Percentiles rank a stretch among this genome's conserved stretches.
Evolutionary conservation across 92 coral and sea anemone species (phyloP).

Genomic region (Ricordea florida): DNA sequence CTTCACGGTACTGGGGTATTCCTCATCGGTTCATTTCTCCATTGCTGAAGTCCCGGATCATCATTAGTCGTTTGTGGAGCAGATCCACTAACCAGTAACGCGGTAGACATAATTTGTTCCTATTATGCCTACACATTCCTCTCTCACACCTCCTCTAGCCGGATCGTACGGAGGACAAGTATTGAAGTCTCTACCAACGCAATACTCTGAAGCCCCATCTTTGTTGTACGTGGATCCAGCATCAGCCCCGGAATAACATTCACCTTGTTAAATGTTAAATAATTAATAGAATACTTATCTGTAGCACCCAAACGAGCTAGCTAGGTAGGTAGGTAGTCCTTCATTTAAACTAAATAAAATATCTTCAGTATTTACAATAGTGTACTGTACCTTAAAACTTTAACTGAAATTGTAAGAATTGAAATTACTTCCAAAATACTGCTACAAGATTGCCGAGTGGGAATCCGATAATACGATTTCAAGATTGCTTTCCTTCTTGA

Average conservation of each 20-base stretch:
- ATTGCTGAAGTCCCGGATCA: background rate
- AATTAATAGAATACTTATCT: too few relatives aligned
- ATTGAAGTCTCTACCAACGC: constrained; percentile 48
- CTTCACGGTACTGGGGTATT: too few relatives aligned
- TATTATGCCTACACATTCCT: constrained; percentile 59
- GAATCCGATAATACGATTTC: too few relatives aligned
- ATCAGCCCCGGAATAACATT: constrained; percentile 79
- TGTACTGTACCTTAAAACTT: too few relatives aligned
- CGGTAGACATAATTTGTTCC: constrained; percentile 64
- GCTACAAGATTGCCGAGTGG: too few relatives aligned
- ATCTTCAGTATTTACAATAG: too few relatives aligned
- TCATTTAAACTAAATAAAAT: too few relatives aligned
- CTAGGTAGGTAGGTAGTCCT: too few relatives aligned
- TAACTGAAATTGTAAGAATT: too few relatives aligned
- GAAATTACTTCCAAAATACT: too few relatives aligned
- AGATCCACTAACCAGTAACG: background rate
- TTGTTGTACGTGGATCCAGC: constrained; percentile 45
- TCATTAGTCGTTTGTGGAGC: background rate
- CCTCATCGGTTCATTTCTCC: background rate
- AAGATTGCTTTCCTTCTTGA: too few relatives aligned
- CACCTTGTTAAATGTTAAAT: constrained; percentile 56
- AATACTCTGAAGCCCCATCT: constrained; percentile 60
- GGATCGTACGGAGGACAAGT: constrained; percentile 20
- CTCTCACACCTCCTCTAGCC: background rate
- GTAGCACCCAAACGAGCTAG: too few relatives aligned